Base-by-base conservation (phyloP, 2,888 invertebrate species). In the Caenorhabditis sulstoni region DNA sequence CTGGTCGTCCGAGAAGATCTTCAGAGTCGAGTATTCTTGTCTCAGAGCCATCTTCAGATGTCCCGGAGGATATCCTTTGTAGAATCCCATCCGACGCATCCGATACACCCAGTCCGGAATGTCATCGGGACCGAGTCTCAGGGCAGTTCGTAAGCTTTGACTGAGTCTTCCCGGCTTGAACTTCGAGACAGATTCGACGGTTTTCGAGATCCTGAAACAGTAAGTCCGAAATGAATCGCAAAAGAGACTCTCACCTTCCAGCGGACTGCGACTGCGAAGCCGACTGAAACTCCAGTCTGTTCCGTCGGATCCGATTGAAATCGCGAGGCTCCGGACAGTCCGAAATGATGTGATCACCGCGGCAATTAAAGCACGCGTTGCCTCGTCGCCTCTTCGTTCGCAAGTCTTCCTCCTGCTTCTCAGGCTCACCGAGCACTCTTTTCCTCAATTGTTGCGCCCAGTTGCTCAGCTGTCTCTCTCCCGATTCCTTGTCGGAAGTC, bases 61-160 rank as follows among this genome's bases (percentile, higher is more conserved):
- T 1, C 96, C 97, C 0, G 96, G 97, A 0, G 98, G 97, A 91
- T 97, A 98, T 0, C 97, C 97, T 37, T 95, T 91, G 7, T 92
- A 85, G 52, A 87, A 84, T 14, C 87, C 87, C 84, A 84, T 81
- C 41, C 68, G 61, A 73, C 97, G 92, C 97, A 98, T 96, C 71
- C 92, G 92, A 91, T 97, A 97, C 83, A 96, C 94, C 91, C 95
- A 94, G 9, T 93, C 91, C 0, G 97, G 97, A 50, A 96, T 90
- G 90, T 96, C 94, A 87, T 94, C 91, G 7, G 93, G 92, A 64
- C 93, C 92, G 3, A 95, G 91, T n/a, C 59, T 67, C 62, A 81
- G 49, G 1, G 82, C 84, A 20, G 68, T 47, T 45, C 82, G 67
- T 11, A 84, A 57, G 3, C 22, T 50, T 12, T 67, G 44, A 18